Conservation (phyloP, 2,113 vertebrate genomes). For the Desmodus rotundus region DNA sequence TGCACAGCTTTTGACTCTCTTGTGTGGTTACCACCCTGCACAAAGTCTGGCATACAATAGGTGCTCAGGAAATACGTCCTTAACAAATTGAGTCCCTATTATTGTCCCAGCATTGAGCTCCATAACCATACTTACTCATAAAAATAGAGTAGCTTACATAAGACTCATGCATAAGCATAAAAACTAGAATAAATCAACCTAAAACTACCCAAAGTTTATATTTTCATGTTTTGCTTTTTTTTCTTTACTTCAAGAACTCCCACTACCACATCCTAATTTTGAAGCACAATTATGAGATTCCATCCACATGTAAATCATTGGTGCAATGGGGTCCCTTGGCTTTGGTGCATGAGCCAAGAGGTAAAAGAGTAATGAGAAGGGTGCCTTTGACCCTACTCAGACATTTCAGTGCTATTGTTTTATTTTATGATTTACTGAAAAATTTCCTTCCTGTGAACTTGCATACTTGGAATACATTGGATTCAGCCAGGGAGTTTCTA, state of each 20-base stretch:
- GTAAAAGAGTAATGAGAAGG: not conserved
- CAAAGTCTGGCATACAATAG: not conserved
- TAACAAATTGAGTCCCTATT: not conserved
- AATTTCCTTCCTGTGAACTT: slow-evolving; percentile 8
- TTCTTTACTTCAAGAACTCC: not conserved
- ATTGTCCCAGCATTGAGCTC: not conserved
- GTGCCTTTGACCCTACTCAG: not conserved
- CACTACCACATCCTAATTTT: not conserved
- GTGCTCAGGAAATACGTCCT: not conserved
- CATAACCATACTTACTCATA: not conserved
- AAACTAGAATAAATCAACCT: not conserved
- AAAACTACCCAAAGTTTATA: not conserved
- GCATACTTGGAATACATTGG: not conserved
- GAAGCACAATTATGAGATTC: not conserved
- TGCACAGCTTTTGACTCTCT: not conserved
- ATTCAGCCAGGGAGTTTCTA: not conserved
- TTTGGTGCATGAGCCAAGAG: not conserved
- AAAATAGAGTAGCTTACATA: not conserved
- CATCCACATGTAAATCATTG: not conserved
- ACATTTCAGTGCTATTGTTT: slow-evolving; percentile 32
- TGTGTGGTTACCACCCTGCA: not conserved
- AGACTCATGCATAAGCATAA: not conserved
- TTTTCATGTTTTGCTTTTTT: not conserved
- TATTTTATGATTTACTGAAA: slow-evolving; percentile 27
- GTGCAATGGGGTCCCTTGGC: not conserved